Evolutionary conservation across 2,888 invertebrate genomes (phyloP).

Genomic region (Bursaphelenchus okinawaensis): DNA sequence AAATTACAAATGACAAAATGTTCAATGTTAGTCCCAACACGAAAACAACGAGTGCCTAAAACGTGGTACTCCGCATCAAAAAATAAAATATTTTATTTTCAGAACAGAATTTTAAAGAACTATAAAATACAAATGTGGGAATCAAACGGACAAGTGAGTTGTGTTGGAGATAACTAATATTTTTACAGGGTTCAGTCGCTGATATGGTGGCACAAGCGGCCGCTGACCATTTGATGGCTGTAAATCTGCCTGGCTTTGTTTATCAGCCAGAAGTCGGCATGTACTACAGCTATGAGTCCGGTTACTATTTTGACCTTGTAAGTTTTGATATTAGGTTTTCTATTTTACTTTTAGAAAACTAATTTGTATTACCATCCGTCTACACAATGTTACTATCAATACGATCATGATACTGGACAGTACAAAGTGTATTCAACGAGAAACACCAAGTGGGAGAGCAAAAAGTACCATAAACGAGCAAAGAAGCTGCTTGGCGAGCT

Average conservation of each 20-base stretch:
- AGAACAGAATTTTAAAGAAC: too few relatives aligned
- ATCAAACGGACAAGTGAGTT: background rate
- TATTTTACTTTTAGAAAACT: slow-evolving; percentile 33
- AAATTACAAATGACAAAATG: too few relatives aligned
- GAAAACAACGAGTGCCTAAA: too few relatives aligned
- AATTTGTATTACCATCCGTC: slow-evolving; percentile 37
- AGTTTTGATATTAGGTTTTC: slow-evolving; percentile 11
- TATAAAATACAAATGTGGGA: background rate
- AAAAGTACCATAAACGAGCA: slow-evolving; percentile 14
- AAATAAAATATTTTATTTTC: too few relatives aligned
- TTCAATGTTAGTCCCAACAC: too few relatives aligned
- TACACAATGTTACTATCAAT: slow-evolving; percentile 38
- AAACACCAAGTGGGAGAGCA: slow-evolving; percentile 4
- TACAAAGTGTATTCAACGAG: slow-evolving; percentile 10
- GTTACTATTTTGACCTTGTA: slow-evolving; percentile 47
- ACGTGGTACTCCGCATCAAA: too few relatives aligned
- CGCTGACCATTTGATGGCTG: slow-evolving; percentile 31
- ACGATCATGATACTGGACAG: slow-evolving; percentile 25
- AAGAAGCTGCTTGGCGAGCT: slow-evolving; percentile 18
- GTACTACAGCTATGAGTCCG: slow-evolving; percentile 44
- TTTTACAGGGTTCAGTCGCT: slow-evolving; percentile 28
- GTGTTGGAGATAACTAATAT: background rate
- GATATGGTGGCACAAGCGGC: slow-evolving; percentile 49
- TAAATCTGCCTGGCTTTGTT: slow-evolving; percentile 36
- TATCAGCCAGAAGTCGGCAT: slow-evolving; percentile 39